Base-by-base conservation (phyloP, 2,797 vertebrate species). In the Synanceia verrucosa region DNA sequence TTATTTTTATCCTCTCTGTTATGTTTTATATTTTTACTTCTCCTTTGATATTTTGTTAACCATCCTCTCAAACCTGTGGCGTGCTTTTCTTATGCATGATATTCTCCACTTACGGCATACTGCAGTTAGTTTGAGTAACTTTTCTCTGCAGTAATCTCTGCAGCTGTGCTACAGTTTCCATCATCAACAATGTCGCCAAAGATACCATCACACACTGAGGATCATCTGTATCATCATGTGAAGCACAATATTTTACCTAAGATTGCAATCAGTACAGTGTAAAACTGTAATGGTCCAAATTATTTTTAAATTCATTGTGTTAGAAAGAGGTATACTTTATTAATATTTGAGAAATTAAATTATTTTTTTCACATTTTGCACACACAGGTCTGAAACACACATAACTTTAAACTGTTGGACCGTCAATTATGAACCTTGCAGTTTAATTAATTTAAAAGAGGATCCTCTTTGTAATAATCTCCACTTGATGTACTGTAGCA, bases 211-310 rank as follows among this genome's bases (percentile, higher is more conserved):
- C 34, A 39, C 7, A 29, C 29, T 28, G 24, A 28, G 23, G 70
- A 83, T 70, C 18, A 71, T 18, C 57, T 33, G 23, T 81, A 70
- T 84, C 83, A 33, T 59, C 37, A 79, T 44, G 13, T 68, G 10
- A 84, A 79, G 81, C 57, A 65, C 37, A 37, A 10, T 10, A 36
- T 79, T 14, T 63, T 43, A 36, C 37, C 0, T 46, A 31, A 33
- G 6, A 56, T 60, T 73, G 11, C 36, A 65, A 37, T 62, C 18
- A 33, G 14, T 19, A 23, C 14, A 31, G 24, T 18, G 5, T 37
- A 7, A 47, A 18, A 12, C 50, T 21, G 2, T 2, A 62, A 36
- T 31, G 7, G 7, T 18, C 3, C 23, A 56, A 29, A 56, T 56
- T 14, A 9, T 10, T 62, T 37, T 44, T 1, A 26, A 23, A 29